These are phyloP conservation scores for Sturmia bella DNA, from an alignment of 2,888 invertebrate species.

Conservation along the genomic window DNA sequence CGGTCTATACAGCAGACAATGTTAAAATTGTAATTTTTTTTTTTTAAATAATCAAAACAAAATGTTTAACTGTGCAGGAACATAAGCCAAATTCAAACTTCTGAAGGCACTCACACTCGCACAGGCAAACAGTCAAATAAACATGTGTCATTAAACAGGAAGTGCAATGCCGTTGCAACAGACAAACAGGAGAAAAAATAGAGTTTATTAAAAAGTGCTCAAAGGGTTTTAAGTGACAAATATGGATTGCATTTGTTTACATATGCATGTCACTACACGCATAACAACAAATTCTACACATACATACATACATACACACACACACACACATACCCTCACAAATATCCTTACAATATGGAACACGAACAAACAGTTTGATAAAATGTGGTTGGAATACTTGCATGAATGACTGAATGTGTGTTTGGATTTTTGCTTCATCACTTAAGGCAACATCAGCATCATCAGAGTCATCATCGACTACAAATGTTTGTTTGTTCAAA, in stretches of 20 bases:
- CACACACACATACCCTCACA: not conserved
- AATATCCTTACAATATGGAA: slow-evolving; percentile 16
- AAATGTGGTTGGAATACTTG: slow-evolving; percentile 59
- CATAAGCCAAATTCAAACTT: slow-evolving; percentile 15
- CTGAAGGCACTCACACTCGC: not conserved
- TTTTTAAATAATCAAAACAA: slow-evolving; percentile 5
- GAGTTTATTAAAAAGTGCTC: slow-evolving; percentile 71
- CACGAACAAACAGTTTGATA: slow-evolving; percentile 55
- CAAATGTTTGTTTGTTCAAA: not conserved
- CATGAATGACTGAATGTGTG: slow-evolving; percentile 50
- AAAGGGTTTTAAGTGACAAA: slow-evolving; percentile 70
- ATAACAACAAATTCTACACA: slow-evolving; percentile 13
- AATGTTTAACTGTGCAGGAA: slow-evolving; percentile 28
- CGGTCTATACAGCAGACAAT: slow-evolving; percentile 34
- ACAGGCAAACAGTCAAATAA: not conserved
- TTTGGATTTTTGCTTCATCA: slow-evolving; percentile 52
- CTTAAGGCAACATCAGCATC: slow-evolving; percentile 44
- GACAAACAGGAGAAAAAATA: slow-evolving; percentile 35
- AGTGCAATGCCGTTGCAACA: slow-evolving; percentile 12
- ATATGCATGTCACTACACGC: slow-evolving; percentile 59
- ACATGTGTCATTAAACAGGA: slow-evolving; percentile 61
- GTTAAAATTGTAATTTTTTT: slow-evolving; percentile 37
- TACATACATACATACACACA: not conserved
- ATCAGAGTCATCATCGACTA: slow-evolving; percentile 20
- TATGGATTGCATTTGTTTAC: slow-evolving; percentile 68